phyloP scores from a whole-genome alignment of 2,888 invertebrate species.

The Bhutanitis thaidina region DNA sequence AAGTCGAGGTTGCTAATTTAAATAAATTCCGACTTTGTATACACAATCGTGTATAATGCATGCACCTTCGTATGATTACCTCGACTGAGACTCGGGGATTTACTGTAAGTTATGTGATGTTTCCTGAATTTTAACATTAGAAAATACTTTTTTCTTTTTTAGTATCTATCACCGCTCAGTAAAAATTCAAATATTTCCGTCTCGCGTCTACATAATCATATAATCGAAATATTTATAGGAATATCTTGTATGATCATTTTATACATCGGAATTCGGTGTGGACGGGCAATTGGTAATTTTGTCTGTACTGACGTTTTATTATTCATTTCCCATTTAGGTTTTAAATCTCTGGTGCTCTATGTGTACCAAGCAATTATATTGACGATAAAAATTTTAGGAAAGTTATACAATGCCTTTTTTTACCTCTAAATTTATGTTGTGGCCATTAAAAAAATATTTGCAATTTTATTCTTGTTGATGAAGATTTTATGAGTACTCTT shows the following conservation, averaged over 20 bases:
- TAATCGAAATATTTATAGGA: constrained; percentile 10
- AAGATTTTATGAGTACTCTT: too few species aligned
- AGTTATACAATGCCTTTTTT: too few species aligned
- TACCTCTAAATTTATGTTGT: too few species aligned
- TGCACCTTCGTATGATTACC: constrained; percentile 1
- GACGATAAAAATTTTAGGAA: too few species aligned
- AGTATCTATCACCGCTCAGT: constrained; percentile 1
- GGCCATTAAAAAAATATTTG: too few species aligned
- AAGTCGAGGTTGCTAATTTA: constrained; percentile 33
- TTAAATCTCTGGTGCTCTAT: too few species aligned
- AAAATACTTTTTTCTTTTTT: constrained; percentile 10
- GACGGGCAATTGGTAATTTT: constrained; percentile 4
- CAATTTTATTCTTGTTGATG: too few species aligned
- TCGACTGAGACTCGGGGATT: not conserved
- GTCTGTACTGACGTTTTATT: constrained; percentile 9
- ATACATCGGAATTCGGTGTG: constrained; percentile 2
- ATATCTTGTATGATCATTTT: constrained; percentile 19
- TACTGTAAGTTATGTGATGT: constrained; percentile 1
- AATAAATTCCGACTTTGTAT: constrained; percentile 44
- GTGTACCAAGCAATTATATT: too few species aligned
- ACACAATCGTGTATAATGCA: constrained; percentile 22
- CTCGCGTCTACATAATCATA: constrained; percentile 9
- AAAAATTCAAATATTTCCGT: constrained; percentile 11
- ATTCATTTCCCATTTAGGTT: constrained; percentile 1
- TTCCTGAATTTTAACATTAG: constrained; percentile 8